Evolutionary conservation across 2,113 vertebrate species (phyloP).

Genomic region (Furnarius figulus): DNA sequence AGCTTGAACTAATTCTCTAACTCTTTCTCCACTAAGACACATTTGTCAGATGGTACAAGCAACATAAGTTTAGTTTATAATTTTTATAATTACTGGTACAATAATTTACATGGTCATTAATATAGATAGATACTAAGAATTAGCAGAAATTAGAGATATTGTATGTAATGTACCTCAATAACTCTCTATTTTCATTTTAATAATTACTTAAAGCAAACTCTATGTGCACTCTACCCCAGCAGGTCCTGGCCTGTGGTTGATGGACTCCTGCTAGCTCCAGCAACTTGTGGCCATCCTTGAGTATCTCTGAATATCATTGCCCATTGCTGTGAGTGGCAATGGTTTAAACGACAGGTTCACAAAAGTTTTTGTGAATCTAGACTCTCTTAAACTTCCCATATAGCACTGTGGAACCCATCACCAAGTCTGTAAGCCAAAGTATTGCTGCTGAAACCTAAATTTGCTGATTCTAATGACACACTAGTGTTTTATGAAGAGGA

Average conservation of each 20-base stretch:
- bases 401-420: not conserved
- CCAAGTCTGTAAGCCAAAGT: not conserved
- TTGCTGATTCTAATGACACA: not conserved
- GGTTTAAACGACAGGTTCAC: rapidly evolving
- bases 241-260: not conserved
- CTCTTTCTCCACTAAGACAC: not conserved
- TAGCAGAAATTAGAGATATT: not conserved
- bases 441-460: not conserved
- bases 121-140: not conserved
- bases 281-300: not conserved
- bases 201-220: not conserved
- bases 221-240: not conserved
- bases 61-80: not conserved
- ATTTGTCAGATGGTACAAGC: not conserved
- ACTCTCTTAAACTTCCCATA: not conserved
- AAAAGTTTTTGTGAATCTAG: not conserved
- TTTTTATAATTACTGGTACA: not conserved
- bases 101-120: not conserved
- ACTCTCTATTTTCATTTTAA: not conserved
- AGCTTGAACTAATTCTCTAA: not conserved
- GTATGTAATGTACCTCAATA: not conserved
- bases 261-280: not conserved
- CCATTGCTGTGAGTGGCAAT: not conserved
- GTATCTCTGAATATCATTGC: not conserved
- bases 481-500: not conserved